Evolutionary conservation across 2,113 vertebrate species (phyloP), one percentile per base, ranked within the genome.

Genomic region (Salvelinus alpinus): DNA sequence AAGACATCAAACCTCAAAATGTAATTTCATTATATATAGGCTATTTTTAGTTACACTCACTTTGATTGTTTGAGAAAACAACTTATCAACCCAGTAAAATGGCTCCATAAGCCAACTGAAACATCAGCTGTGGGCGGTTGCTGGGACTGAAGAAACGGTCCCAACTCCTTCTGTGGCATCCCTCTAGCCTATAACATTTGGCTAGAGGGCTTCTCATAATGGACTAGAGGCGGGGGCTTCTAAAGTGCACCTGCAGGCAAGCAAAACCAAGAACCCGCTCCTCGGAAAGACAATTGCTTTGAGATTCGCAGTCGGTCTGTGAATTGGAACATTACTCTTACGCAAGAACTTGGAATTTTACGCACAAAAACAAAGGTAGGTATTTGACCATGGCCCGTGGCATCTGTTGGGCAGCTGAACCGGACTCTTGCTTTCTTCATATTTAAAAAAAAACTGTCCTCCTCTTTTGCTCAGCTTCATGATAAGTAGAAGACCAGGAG

Each of bases 121-220:
- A 78, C 78, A 70, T 76, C 82, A 78, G 13, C 62, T 16, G 88
- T 87, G 89, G 88, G 89, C 88, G 89, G 86, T 88, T 72, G 86
- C 77, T 80, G 66, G 73, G 77, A 80, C 79, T 75, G 78, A 77
- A 85, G 85, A 76, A 54, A 18, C 24, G 71, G 78, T 84, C 85
- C 78, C 77, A 78, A 85, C 82, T 88, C 84, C 87, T 90, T 88
- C 87, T 65, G 87, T 73, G 90, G 85, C 90, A 89, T 92, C 90
- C 91, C 86, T 89, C 93, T 80, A 73, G 89, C 87, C 87, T 73
- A 80, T 82, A 82, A 89, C 87, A 87, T 88, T 57, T 82, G 85
- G 79, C 80, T 82, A 76, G 79, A 82, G 80, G 80, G 71, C 76
- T 76, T 51, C 79, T 83, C 80, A 78, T 85, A 83, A 89, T 80